These are phyloP conservation scores for Scaptomyza hsui DNA, from an alignment of 1,140 invertebrate genomes.

Conservation along the genomic window DNA sequence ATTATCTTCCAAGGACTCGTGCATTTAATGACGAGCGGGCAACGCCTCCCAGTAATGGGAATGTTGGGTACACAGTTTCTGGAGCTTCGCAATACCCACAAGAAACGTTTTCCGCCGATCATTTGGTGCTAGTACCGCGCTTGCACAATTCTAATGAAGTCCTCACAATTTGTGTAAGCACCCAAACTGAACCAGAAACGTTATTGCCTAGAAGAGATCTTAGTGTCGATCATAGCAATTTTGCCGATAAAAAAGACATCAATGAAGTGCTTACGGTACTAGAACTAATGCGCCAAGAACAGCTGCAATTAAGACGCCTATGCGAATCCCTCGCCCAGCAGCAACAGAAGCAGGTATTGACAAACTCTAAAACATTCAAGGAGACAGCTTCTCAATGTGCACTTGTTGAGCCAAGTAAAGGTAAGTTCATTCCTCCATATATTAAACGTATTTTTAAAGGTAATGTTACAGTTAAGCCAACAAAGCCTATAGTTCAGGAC, in stretches of 20 bases:
- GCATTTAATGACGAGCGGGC: conserved; percentile 16
- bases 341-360: conserved; percentile 10
- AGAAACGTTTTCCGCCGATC: conserved; percentile 23
- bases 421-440: conserved; percentile 32
- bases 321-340: conserved; percentile 49
- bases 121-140: conserved; percentile 17
- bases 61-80: conserved; percentile 24
- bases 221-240: conserved; percentile 33
- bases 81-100: conserved; percentile 9
- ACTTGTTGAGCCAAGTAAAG: conserved; percentile 40
- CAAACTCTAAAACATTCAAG: conserved; percentile 24
- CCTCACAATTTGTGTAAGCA: conserved; percentile 76
- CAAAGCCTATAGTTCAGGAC: conserved; percentile 59
- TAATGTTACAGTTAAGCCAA: conserved; percentile 34
- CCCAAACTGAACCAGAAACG: conserved; percentile 62
- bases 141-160: conserved; percentile 47
- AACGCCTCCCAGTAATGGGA: conserved; percentile 3
- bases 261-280: conserved; percentile 39
- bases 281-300: conserved; percentile 58
- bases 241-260: conserved; percentile 53
- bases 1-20: conserved; percentile 39
- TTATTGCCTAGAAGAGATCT: conserved; percentile 2
- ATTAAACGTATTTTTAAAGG: not conserved
- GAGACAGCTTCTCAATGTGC: conserved; percentile 56
- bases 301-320: conserved; percentile 47